A percentile compares a stretch with the other conserved stretches of the same genome.
These are phyloP conservation scores for Argyresthia albistria DNA, from an alignment of 2,888 invertebrate genomes.

Conservation along the genomic window DNA sequence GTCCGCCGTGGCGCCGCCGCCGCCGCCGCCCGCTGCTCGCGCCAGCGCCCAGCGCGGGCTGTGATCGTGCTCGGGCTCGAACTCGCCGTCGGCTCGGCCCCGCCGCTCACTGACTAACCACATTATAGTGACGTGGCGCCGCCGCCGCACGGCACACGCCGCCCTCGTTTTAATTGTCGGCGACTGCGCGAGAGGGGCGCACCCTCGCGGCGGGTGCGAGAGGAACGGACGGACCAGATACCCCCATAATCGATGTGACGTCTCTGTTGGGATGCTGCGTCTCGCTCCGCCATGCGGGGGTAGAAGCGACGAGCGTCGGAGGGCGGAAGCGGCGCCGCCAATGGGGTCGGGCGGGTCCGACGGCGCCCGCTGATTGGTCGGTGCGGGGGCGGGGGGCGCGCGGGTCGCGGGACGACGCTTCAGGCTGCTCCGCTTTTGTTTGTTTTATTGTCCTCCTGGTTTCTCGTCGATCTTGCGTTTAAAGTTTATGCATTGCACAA, in stretches of 20 bases:
- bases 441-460: conserved; percentile 71
- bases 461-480: conserved; percentile 68
- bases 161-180: conserved; percentile 64
- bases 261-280: conserved; percentile 58
- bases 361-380: conserved; percentile 6
- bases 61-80: conserved; percentile 12
- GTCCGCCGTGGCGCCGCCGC: conserved; percentile 80
- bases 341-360: conserved; percentile 10
- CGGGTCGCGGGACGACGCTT: conserved; percentile 27
- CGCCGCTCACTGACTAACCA: conserved; percentile 77
- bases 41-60: conserved; percentile 45
- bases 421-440: conserved; percentile 60
- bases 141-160: conserved; percentile 33
- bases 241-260: conserved; percentile 64
- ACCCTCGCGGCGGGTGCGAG: conserved; percentile 52
- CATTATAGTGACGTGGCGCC: conserved; percentile 71
- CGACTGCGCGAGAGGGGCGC: conserved; percentile 61
- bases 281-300: conserved; percentile 39
- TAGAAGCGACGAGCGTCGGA: conserved; percentile 15
- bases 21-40: conserved; percentile 54
- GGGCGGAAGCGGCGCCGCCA: conserved; percentile 8
- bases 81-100: conserved; percentile 71
- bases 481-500: conserved; percentile 70
- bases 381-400: conserved; percentile 10
- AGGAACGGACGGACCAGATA: conserved; percentile 51